Evolutionary conservation across 2,797 vertebrate species (phyloP), one percentile per base, ranked within the genome.

Genomic region (Rhinatrema bivittatum): DNA sequence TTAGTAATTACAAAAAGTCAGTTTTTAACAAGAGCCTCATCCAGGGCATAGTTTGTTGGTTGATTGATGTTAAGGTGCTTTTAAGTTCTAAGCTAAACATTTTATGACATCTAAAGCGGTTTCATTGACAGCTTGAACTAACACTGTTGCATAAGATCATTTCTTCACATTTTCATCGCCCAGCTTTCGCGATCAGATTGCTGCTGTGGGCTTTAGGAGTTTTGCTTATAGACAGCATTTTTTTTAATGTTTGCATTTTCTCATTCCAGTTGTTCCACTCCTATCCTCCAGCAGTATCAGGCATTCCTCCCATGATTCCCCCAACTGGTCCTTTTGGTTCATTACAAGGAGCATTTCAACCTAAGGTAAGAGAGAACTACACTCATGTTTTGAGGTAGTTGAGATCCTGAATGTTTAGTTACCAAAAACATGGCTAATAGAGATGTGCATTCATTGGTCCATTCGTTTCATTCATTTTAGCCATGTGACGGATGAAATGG

Each of bases 331-430:
- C 94, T 39, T 98, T 99, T 39, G 90, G 95, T 61, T 99, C 95
- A 0, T 85, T 99, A 24, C 94, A 99, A 81, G 95, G 95, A 59
- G 95, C 95, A 20, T 99, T 99, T 72, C 95, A 99, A 38, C 95
- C 95, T 62, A 99, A 99, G 90, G 94, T 98, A 78, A 75, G 72
- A 26, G 19, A 5, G n/a, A 26, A 16, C 9, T 36, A 47, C 23
- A 4, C 5, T 6, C 30, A 4, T 29, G 0, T 3, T 2, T 16
- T 10, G n/a, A n/a, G n/a, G n/a, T n/a, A n/a, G n/a, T n/a, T n/a
- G n/a, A n/a, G n/a, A n/a, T n/a, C n/a, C n/a, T n/a, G n/a, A n/a
- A n/a, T n/a, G n/a, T n/a, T n/a, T n/a, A n/a, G n/a, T n/a, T n/a
- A n/a, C n/a, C n/a, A n/a, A n/a, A n/a, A n/a, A n/a, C n/a, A n/a